phyloP scores from a whole-genome alignment of 2,797 vertebrate genomes.

The Takifugu ocellatus region DNA sequence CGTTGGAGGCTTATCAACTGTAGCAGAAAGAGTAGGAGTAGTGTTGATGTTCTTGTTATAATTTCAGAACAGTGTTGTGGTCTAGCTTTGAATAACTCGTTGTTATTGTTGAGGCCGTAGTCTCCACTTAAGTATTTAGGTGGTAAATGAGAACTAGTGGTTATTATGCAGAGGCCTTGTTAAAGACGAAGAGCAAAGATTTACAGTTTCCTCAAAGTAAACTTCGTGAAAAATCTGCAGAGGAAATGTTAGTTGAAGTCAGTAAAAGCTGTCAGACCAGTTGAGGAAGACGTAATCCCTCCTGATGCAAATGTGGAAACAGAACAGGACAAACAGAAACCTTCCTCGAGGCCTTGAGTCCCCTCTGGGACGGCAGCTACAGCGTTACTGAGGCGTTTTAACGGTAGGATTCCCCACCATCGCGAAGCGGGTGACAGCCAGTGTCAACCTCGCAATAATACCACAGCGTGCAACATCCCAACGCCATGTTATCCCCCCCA shows the following conservation, averaged over 20 bases:
- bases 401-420: conserved; percentile 14
- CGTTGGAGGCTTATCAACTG: too few relatives aligned
- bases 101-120: too few relatives aligned
- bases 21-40: too few relatives aligned
- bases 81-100: too few relatives aligned
- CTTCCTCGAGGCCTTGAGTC: conserved; percentile 6
- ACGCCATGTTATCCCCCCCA: conserved; percentile 34
- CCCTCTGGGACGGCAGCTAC: not conserved
- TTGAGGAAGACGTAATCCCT: not conserved
- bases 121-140: too few relatives aligned
- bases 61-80: too few relatives aligned
- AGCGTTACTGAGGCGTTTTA: not conserved
- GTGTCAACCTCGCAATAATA: conserved; percentile 27
- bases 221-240: not conserved
- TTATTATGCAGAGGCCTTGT: too few relatives aligned
- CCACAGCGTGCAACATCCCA: conserved; percentile 15
- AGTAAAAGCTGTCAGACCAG: conserved; percentile 11
- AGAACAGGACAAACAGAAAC: not conserved
- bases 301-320: conserved; percentile 6
- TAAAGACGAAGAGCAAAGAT: too few relatives aligned
- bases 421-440: conserved; percentile 16
- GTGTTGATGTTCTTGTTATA: too few relatives aligned
- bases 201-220: too few relatives aligned
- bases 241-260: not conserved
- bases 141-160: too few relatives aligned